Evolutionary conservation across 2,797 vertebrate species (phyloP).

Genomic region (Vultur gryphus): DNA sequence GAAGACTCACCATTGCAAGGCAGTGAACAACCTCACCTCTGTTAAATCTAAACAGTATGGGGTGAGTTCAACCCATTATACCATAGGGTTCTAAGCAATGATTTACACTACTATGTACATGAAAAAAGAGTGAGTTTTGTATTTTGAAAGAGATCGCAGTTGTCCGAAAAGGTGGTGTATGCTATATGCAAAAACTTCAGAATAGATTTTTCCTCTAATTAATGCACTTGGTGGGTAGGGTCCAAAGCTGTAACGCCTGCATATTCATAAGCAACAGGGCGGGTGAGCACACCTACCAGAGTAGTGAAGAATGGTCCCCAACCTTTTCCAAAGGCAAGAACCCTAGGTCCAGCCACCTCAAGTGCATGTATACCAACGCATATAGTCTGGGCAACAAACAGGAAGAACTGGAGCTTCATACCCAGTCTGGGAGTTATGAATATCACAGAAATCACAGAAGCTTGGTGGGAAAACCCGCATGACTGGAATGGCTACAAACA

Average conservation of each 20-base stretch:
- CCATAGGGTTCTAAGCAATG: background rate
- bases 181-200: background rate
- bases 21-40: background rate
- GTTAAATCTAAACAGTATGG: background rate
- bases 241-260: background rate
- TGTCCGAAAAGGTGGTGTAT: background rate
- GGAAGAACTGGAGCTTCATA: background rate
- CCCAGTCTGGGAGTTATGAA: background rate
- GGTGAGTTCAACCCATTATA: background rate
- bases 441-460: background rate
- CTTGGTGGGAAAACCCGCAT: background rate
- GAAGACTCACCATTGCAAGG: background rate
- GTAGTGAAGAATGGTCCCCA: background rate
- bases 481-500: background rate
- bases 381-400: background rate
- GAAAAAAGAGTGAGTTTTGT: background rate
- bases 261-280: background rate
- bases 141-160: background rate
- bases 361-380: rapidly evolving
- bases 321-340: background rate
- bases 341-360: background rate
- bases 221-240: rapidly evolving
- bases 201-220: background rate
- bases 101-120: background rate
- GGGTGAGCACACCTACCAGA: background rate